These are phyloP conservation scores for Steinernema hermaphroditum DNA, from an alignment of 2,888 invertebrate genomes.

Conservation along the genomic window DNA sequence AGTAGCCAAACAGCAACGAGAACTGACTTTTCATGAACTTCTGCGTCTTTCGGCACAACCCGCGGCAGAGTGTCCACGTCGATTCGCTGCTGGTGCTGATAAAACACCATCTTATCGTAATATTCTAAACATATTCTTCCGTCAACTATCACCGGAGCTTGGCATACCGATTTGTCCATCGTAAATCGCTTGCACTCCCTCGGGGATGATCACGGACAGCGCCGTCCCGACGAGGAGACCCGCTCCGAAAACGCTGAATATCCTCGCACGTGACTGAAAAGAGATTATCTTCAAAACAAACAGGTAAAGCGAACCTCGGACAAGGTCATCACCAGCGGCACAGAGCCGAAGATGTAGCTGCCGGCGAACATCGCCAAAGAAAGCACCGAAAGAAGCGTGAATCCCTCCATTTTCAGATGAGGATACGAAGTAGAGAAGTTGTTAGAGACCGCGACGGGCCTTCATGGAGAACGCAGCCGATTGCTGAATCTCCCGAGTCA, in stretches of 20 bases:
- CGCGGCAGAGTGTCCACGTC: slow-evolving; percentile 42
- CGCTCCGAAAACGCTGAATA: slow-evolving; percentile 92
- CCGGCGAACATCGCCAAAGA: slow-evolving; percentile 92
- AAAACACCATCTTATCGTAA: slow-evolving; percentile 9
- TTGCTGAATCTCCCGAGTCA: too few relatives aligned
- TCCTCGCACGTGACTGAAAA: slow-evolving; percentile 84
- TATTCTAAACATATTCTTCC: background rate
- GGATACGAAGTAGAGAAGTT: too few relatives aligned
- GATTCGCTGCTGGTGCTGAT: slow-evolving; percentile 38
- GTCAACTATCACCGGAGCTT: background rate
- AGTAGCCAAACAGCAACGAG: background rate
- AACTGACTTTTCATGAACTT: slow-evolving; percentile 49
- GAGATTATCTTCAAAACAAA: background rate
- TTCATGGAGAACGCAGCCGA: too few relatives aligned
- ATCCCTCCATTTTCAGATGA: slow-evolving; percentile 76
- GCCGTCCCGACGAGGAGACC: slow-evolving; percentile 96
- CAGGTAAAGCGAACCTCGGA: slow-evolving; percentile 79
- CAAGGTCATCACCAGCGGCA: slow-evolving; percentile 88
- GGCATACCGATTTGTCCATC: slow-evolving; percentile 40
- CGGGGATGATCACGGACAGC: slow-evolving; percentile 94
- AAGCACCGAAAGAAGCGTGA: slow-evolving; percentile 79
- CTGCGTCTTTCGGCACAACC: slow-evolving; percentile 52
- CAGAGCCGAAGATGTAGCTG: slow-evolving; percentile 89
- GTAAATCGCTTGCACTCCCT: slow-evolving; percentile 80
- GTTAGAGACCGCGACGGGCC: too few relatives aligned